These are phyloP conservation scores for Squalus acanthias DNA, from an alignment of 2,797 vertebrate genomes.

Conservation along the genomic window DNA sequence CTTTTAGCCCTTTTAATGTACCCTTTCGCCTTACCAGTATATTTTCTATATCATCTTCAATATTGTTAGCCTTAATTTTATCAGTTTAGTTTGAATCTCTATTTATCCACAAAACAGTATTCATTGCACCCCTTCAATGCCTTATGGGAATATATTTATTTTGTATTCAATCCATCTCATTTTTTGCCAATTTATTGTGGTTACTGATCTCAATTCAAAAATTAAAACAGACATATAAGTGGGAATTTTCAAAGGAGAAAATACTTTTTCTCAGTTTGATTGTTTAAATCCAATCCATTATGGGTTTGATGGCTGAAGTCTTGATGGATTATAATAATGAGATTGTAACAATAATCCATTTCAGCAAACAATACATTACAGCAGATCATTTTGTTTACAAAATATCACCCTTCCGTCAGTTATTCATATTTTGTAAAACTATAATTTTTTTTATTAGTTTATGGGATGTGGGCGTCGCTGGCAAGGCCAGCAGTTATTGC, in stretches of 20 bases:
- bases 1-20: neutral
- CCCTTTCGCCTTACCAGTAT: neutral
- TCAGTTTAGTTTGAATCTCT: neutral
- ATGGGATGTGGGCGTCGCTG: too few relatives aligned
- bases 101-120: neutral
- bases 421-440: neutral
- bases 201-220: neutral
- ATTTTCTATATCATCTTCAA: neutral
- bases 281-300: neutral
- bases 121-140: neutral
- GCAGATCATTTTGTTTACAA: neutral
- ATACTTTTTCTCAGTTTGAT: neutral
- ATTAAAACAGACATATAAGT: neutral
- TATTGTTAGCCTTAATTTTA: neutral
- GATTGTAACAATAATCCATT: neutral
- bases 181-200: neutral
- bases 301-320: neutral
- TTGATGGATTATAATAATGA: neutral
- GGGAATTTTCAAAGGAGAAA: neutral
- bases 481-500: too few relatives aligned
- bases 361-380: neutral
- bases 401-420: neutral
- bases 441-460: neutral
- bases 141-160: neutral
- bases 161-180: neutral